Base-by-base conservation (phyloP, 2,113 vertebrate species). In the Platysteira castanea region DNA sequence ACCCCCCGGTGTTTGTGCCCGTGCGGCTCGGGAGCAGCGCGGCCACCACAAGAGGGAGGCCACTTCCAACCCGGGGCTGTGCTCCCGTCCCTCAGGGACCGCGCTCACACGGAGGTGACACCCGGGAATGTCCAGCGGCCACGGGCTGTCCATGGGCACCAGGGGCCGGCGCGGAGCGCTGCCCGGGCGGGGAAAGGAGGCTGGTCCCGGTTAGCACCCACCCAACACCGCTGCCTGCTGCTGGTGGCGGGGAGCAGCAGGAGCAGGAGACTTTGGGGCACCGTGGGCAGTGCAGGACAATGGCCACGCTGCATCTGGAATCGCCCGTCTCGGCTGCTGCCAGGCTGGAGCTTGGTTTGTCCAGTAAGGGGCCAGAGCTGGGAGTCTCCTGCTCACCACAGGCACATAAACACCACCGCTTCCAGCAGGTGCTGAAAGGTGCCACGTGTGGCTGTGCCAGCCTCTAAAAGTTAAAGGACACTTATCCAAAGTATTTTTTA, bases 111-210 rank as follows among this genome's bases (percentile, higher is more conserved):
- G 20, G 27, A 69, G 52, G 6, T 31, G 80, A 18, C 27, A 39
- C 1, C 35, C 46, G 27, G 35, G 30, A 13, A 16, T 13, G 19
- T 4, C 42, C 56, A 20, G 9, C 4, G 9, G 31, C 50, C 42
- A n/a, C 9, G 57, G 39, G 6, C 63, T 23, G 7, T 17, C 61
- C 59, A 9, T 8, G 65, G 26, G 53, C 41, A 26, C 35, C 15
- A 11, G 42, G 23, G 37, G 10, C 76, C 0, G 1, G 5, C 1
- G 3, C n/a, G 15, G 21, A 35, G 37, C 0, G 1, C 64, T 31
- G 28, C 28, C 24, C 0, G 3, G 56, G 12, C 1, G 15, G n/a
- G 26, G 4, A 30, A 26, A 33, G 31, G 56, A n/a, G 31, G 7
- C 11, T 67, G 5, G 39, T 24, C 44, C 21, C 28, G 3, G 11